These are phyloP conservation scores for Anniella stebbinsi DNA, from an alignment of 2,797 vertebrate species.

Conservation along the genomic window DNA sequence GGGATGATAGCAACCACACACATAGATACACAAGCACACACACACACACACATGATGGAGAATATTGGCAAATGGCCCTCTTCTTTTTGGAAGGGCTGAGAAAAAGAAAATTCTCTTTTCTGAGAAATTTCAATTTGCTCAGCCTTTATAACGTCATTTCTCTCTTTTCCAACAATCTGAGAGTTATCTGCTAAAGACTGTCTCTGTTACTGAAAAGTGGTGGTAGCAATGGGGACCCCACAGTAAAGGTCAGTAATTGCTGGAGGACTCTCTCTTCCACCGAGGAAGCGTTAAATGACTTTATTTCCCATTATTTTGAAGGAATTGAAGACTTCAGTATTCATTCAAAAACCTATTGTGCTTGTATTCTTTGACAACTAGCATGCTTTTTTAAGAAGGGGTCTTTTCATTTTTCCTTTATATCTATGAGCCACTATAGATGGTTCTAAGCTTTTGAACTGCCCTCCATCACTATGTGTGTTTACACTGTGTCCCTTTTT, in stretches of 20 bases:
- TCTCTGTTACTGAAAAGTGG: background rate
- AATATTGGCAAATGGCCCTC: too few species aligned
- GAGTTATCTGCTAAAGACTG: background rate
- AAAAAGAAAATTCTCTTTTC: too few species aligned
- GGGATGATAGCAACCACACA: too few species aligned
- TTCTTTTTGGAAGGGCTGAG: too few species aligned
- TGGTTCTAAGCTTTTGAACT: background rate
- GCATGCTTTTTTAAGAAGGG: background rate
- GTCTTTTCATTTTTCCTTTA: conserved; percentile 1
- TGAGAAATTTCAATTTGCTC: too few species aligned
- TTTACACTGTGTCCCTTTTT: background rate
- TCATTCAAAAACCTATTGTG: background rate
- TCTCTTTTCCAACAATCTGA: background rate
- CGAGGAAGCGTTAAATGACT: background rate
- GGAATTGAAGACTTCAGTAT: background rate
- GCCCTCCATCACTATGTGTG: background rate
- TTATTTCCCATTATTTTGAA: background rate
- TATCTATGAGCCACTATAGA: background rate
- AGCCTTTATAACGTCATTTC: background rate
- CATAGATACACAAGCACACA: too few species aligned
- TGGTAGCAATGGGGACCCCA: background rate
- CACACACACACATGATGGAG: too few species aligned
- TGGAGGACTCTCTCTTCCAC: background rate
- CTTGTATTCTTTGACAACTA: background rate
- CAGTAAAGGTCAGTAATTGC: background rate